These are phyloP conservation scores for Lampropteryx suffumata DNA, from an alignment of 2,888 invertebrate species.

Conservation along the genomic window DNA sequence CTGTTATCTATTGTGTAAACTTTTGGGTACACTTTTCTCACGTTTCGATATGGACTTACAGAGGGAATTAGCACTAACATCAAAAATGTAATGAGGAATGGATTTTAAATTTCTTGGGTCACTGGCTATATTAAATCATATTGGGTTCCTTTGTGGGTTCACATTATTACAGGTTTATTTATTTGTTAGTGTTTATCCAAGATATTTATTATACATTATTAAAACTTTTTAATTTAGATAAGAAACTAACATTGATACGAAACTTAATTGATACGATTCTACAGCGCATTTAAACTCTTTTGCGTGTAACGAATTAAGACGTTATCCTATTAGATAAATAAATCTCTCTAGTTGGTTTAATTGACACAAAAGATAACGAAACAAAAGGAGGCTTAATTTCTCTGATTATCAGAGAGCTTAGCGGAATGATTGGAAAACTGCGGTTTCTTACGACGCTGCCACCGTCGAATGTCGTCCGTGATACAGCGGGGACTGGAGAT, in stretches of 20 bases:
- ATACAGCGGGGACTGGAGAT: background rate
- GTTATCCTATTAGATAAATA: constrained; percentile 13
- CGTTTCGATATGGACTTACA: too few species aligned
- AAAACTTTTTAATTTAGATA: too few species aligned
- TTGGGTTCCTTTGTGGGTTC: too few species aligned
- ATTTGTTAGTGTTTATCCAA: too few species aligned
- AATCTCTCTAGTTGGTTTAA: constrained; percentile 25
- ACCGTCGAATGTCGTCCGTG: background rate
- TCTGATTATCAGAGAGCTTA: constrained; percentile 48
- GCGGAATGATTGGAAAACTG: constrained; percentile 31
- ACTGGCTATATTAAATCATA: too few species aligned
- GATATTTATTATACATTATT: too few species aligned
- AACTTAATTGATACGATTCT: background rate
- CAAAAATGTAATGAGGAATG: too few species aligned
- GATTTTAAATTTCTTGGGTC: too few species aligned
- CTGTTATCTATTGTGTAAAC: too few species aligned
- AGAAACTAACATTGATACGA: too few species aligned
- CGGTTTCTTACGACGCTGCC: background rate
- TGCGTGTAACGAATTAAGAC: constrained; percentile 16
- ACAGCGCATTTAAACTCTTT: constrained; percentile 4
- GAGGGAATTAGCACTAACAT: too few species aligned
- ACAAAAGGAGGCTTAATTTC: constrained; percentile 48
- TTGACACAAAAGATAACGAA: constrained; percentile 42
- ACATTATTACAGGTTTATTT: too few species aligned
- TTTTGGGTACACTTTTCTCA: background rate